Evolutionary conservation across 2,888 invertebrate species (phyloP).

Genomic region (Dicycla oo): DNA sequence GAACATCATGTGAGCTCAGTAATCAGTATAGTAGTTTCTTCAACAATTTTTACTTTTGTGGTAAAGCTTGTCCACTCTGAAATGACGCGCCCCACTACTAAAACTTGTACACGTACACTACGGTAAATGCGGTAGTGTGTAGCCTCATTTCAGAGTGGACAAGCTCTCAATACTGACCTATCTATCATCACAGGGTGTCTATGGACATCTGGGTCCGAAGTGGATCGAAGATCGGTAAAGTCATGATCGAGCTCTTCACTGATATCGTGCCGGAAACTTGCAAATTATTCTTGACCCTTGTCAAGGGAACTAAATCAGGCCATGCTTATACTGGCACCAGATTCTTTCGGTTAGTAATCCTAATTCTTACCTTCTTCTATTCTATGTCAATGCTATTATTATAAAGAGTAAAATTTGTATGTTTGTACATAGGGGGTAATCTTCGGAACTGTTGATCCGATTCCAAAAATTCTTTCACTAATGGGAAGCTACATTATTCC

Average conservation of each 20-base stretch:
- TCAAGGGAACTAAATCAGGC: constrained; percentile 79
- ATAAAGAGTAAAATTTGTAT: too few relatives aligned
- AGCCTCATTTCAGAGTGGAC: too few relatives aligned
- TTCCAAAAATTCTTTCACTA: too few relatives aligned
- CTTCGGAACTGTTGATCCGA: too few relatives aligned
- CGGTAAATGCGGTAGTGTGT: too few relatives aligned
- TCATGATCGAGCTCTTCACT: constrained; percentile 81
- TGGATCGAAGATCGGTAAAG: constrained; percentile 85
- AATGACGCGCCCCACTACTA: too few relatives aligned
- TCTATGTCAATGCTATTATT: too few relatives aligned
- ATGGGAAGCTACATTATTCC: too few relatives aligned
- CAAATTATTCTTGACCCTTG: constrained; percentile 78
- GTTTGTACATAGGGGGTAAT: too few relatives aligned
- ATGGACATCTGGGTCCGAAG: constrained; percentile 84
- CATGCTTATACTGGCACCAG: constrained; percentile 83
- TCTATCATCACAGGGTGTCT: constrained; percentile 70
- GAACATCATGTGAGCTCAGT: neutral
- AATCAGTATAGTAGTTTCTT: too few relatives aligned
- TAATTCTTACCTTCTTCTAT: neutral
- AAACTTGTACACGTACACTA: too few relatives aligned
- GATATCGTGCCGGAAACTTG: constrained; percentile 84
- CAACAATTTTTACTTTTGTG: neutral
- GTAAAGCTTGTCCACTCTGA: too few relatives aligned
- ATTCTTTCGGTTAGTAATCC: constrained; percentile 78
- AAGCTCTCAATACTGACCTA: neutral